Conservation (phyloP, 2,888 invertebrate species). For the Idaea aversata region DNA sequence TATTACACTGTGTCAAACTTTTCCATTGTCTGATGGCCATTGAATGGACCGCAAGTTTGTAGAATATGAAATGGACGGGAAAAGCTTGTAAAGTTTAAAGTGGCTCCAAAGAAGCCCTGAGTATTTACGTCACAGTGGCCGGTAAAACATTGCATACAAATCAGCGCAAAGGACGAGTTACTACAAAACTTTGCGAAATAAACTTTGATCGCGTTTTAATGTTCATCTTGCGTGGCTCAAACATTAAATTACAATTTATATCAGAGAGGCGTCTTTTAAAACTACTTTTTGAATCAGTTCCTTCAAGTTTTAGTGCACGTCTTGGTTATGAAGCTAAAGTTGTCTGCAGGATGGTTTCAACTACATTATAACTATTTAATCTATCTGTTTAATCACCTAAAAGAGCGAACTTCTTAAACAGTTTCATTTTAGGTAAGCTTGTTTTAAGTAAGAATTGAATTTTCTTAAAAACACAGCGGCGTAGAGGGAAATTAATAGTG, state of each 20-base stretch:
- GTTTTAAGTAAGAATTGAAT: not conserved
- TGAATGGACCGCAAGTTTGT: conserved; percentile 34
- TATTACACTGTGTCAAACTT: conserved; percentile 35
- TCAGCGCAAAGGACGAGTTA: conserved; percentile 46
- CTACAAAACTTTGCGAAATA: conserved; percentile 51
- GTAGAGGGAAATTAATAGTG: not conserved
- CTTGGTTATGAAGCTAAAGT: not conserved
- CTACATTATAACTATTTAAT: not conserved
- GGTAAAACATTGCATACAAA: conserved; percentile 56
- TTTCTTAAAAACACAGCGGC: not conserved
- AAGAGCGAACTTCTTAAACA: not conserved
- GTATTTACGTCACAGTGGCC: conserved; percentile 44
- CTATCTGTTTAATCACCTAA: not conserved
- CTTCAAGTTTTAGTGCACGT: conserved; percentile 15
- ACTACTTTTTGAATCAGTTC: conserved; percentile 53
- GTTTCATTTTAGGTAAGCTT: not conserved
- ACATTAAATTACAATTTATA: conserved; percentile 54
- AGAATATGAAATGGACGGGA: conserved; percentile 40
- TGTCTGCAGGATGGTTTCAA: not conserved
- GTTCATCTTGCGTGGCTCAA: conserved; percentile 38
- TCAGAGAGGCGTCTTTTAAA: conserved; percentile 41
- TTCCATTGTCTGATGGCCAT: conserved; percentile 33
- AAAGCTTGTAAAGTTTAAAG: conserved; percentile 50
- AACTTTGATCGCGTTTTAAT: conserved; percentile 64
- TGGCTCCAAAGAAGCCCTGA: conserved; percentile 39